Conservation (phyloP, 2,113 vertebrate species). For the Megaceryle torquata region DNA sequence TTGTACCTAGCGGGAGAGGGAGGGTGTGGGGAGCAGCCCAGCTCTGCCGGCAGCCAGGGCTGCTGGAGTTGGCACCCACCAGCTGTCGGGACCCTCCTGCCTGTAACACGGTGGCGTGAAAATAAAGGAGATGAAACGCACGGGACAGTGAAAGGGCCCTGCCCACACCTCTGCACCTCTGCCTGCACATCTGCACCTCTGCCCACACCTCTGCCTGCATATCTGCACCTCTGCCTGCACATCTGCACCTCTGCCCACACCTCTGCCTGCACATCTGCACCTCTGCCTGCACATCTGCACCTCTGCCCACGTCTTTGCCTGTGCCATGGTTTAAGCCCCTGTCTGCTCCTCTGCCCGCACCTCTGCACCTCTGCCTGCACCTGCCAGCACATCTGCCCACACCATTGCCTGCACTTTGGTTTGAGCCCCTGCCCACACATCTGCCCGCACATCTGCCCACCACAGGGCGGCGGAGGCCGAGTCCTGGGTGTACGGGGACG, state of each 20-base stretch:
- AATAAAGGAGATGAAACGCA: neutral
- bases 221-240: neutral
- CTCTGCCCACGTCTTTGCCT: too few species aligned
- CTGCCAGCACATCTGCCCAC: too few species aligned
- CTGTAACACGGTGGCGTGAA: neutral
- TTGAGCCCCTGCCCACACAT: too few species aligned
- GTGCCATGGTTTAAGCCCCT: too few species aligned
- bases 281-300: neutral
- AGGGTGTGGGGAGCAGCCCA: neutral
- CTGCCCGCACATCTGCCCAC: neutral
- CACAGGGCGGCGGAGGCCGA: neutral
- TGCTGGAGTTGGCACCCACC: neutral
- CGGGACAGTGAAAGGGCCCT: rapidly evolving
- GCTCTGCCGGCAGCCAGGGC: rapidly evolving
- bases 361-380: too few species aligned
- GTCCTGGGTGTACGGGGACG: too few species aligned
- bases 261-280: too few species aligned
- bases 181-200: neutral
- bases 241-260: neutral
- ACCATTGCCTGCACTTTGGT: too few species aligned
- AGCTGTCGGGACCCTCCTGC: neutral
- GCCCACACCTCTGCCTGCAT: too few species aligned
- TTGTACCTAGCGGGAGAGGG: neutral
- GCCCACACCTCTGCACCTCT: neutral
- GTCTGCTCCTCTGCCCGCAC: too few species aligned